These are phyloP conservation scores for Ficedula albicollis DNA, from an alignment of 2,797 vertebrate species.

Conservation along the genomic window DNA sequence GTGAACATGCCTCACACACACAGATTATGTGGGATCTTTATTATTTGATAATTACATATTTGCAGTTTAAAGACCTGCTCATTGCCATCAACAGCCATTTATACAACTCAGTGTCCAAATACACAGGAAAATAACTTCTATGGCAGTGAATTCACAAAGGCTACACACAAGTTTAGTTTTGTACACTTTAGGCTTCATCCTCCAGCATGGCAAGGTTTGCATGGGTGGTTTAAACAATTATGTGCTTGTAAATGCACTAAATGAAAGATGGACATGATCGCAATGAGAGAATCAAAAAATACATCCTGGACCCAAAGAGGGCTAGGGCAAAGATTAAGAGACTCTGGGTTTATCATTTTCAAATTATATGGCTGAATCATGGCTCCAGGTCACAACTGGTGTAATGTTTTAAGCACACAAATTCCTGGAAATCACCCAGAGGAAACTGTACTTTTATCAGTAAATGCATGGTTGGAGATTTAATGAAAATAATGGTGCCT, in stretches of 20 bases:
- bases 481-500: neutral
- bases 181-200: neutral
- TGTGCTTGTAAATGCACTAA: neutral
- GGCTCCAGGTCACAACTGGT: neutral
- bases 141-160: neutral
- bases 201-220: neutral
- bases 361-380: neutral
- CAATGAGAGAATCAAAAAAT: slow-evolving; percentile 7
- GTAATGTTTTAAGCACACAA: neutral
- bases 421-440: neutral
- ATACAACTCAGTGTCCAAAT: neutral
- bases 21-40: neutral
- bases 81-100: neutral
- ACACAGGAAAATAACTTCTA: neutral
- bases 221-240: neutral
- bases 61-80: neutral
- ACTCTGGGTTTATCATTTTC: slow-evolving; percentile 10
- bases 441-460: neutral
- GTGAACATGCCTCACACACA: neutral
- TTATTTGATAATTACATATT: neutral
- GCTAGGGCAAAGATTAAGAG: slow-evolving; percentile 9
- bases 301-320: neutral
- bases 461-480: neutral
- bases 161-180: neutral
- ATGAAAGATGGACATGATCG: neutral